Evolutionary conservation across 2,797 vertebrate genomes (phyloP).

Genomic region (Pantherophis vulpinus): DNA sequence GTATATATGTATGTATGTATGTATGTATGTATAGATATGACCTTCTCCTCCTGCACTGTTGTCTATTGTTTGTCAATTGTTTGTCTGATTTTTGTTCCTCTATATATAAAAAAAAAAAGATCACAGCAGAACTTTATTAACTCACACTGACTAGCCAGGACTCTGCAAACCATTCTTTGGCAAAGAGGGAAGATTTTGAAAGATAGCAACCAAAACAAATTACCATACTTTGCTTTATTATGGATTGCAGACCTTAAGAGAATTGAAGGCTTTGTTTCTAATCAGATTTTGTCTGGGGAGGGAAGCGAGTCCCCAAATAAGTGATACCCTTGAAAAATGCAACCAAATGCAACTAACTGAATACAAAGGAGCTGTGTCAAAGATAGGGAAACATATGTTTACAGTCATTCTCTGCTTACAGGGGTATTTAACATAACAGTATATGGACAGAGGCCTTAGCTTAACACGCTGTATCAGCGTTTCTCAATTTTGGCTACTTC

Average conservation of each 20-base stretch:
- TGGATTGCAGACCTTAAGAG: neutral
- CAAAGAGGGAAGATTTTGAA: conserved; percentile 44
- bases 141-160: conserved; percentile 48
- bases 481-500: neutral
- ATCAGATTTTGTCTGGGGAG: neutral
- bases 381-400: neutral
- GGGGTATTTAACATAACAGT: neutral
- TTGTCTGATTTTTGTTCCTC: conserved; percentile 41
- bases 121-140: conserved; percentile 65
- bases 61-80: neutral
- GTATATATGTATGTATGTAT: neutral
- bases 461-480: neutral
- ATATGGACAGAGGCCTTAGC: neutral
- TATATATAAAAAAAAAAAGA: conserved; percentile 47
- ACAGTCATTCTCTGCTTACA: neutral
- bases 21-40: neutral
- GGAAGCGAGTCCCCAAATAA: neutral
- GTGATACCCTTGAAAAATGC: neutral
- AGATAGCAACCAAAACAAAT: neutral
- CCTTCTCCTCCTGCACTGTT: conserved; percentile 39
- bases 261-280: neutral
- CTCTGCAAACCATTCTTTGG: conserved; percentile 25
- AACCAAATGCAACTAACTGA: neutral
- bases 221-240: neutral
- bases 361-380: neutral